These are phyloP conservation scores for Temnothorax curvispinosus DNA, from an alignment of 1,140 invertebrate species.

Conservation along the genomic window DNA sequence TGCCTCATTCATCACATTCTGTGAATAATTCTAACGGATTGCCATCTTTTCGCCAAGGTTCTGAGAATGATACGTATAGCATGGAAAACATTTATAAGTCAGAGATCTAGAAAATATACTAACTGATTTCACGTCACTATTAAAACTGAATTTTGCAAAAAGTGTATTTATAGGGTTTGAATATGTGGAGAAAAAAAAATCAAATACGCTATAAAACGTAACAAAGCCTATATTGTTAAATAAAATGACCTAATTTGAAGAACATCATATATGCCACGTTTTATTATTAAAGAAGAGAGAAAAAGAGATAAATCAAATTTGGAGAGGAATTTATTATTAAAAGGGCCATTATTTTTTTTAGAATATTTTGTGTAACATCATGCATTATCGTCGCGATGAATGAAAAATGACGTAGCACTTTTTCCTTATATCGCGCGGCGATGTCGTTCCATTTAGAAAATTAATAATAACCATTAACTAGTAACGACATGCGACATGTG, in stretches of 20 bases:
- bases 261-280: neutral
- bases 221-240: neutral
- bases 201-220: neutral
- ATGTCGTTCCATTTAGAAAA: conserved; percentile 39
- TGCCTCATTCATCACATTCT: conserved; percentile 24
- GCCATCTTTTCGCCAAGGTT: neutral
- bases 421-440: conserved; percentile 1
- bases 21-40: conserved; percentile 23
- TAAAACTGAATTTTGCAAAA: neutral
- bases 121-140: neutral
- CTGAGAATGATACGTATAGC: neutral
- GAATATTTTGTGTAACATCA: neutral
- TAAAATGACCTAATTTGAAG: neutral
- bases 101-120: neutral
- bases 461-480: conserved; percentile 44
- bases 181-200: neutral
- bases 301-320: neutral
- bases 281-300: neutral
- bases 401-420: conserved; percentile 27
- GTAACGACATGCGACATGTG: conserved; percentile 23
- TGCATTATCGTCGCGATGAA: conserved; percentile 1
- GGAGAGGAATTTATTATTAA: neutral
- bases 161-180: neutral
- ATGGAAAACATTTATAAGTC: neutral
- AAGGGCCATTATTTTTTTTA: neutral